Conservation (phyloP, 2,113 vertebrate species). For the Willisornis vidua region DNA sequence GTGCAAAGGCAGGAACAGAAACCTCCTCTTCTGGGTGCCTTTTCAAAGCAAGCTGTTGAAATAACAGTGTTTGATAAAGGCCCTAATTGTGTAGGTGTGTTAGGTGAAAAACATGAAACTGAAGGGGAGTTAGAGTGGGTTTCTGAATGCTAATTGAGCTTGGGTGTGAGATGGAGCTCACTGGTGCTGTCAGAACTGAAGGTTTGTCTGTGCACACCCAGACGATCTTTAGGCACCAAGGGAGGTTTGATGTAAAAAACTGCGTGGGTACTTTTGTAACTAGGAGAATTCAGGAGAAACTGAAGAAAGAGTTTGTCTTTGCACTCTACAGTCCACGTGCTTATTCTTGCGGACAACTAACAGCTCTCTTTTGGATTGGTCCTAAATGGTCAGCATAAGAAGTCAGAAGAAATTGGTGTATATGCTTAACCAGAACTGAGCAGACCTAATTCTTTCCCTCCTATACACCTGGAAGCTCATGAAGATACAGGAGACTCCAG, state of each 20-base stretch:
- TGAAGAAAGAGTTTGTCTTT: not conserved
- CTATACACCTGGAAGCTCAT: not conserved
- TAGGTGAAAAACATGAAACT: constrained; percentile 29
- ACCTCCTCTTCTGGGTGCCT: not conserved
- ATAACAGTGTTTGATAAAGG: not conserved
- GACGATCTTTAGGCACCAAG: not conserved
- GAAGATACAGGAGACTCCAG: not conserved
- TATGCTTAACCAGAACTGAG: not conserved
- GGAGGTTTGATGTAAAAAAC: not conserved
- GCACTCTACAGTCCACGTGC: not conserved
- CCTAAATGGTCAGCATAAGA: not conserved
- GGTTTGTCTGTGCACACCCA: not conserved
- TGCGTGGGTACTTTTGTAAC: not conserved
- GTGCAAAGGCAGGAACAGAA: not conserved
- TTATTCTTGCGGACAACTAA: not conserved
- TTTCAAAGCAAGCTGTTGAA: constrained; percentile 15
- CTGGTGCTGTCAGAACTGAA: not conserved
- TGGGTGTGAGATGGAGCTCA: not conserved
- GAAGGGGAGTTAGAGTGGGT: constrained; percentile 26
- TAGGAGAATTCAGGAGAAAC: not conserved
- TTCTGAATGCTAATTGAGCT: constrained; percentile 21
- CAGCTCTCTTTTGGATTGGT: not conserved
- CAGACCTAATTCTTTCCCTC: not conserved
- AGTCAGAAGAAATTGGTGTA: not conserved
- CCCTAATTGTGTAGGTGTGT: constrained; percentile 10